Evolutionary conservation across 2,797 vertebrate species (phyloP), one percentile per base, ranked within the genome.

Genomic region (Amniataba percoides): DNA sequence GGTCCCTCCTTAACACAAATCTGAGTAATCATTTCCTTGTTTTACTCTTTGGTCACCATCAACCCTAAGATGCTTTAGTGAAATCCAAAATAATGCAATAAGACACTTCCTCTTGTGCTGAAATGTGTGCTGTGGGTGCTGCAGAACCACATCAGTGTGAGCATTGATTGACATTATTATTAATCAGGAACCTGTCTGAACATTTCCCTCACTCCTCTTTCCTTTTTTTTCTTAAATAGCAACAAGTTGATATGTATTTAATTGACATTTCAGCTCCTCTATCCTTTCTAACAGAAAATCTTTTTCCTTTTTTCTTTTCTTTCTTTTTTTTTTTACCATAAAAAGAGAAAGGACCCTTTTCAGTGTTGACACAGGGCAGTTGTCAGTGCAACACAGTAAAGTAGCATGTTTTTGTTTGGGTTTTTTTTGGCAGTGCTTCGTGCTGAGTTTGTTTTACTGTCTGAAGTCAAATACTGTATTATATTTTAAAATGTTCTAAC

Each of bases 301-400:
- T 36, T 43, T n/a, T n/a, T n/a, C n/a, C n/a, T n/a, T n/a, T n/a
- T n/a, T 31, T 31, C 4, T 27, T 46, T 36, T 78, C n/a, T n/a
- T n/a, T 64, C 5, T 36, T 43, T 31, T 31, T 27, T 27, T 46
- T 36, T 78, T 78, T 51, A 14, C 27, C 14, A 36, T 67, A n/a
- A 69, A 86, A 82, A 4, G 16, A 67, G 61, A 77, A 90, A 84
- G 84, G 71, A 84, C 78, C 66, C 27, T 77, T 72, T 67, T 74
- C 45, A 66, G 74, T 85, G 52, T 83, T 83, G 67, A 74, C 60
- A 82, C 40, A 60, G 3, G 16, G 40, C 51, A 53, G 36, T 53
- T 67, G 63, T 61, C 48, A 13, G 71, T 66, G 27, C 48, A 19
- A 67, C 67, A 67, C 64, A 60, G 46, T 77, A 27, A 67, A 78